Conservation (phyloP, 2,113 vertebrate genomes). For the Marmota monax region DNA sequence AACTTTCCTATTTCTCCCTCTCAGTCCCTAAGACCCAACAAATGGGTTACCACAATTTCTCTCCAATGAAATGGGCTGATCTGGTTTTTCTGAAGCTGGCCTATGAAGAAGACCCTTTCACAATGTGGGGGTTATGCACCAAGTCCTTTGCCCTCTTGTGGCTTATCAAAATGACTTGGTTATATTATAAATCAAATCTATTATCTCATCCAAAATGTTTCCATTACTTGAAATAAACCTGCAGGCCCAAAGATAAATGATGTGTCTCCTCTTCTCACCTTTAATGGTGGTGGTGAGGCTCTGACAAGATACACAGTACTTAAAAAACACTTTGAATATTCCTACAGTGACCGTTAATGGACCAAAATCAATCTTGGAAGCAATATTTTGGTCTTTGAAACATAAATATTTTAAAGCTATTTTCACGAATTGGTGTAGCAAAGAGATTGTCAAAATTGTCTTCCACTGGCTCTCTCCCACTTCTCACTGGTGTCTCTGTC, state of each 20-base stretch:
- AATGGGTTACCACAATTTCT: neutral
- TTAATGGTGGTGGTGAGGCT: neutral
- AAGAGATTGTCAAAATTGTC: neutral
- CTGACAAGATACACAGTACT: neutral
- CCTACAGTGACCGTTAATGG: conserved; percentile 38
- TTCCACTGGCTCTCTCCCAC: neutral
- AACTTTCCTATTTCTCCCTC: neutral
- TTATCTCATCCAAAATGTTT: conserved; percentile 22
- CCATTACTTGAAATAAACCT: neutral
- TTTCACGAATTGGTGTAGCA: conserved; percentile 13
- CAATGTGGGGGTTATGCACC: neutral
- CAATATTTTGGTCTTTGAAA: conserved; percentile 19
- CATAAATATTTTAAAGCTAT: conserved; percentile 50
- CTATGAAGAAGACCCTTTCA: neutral
- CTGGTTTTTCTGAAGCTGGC: neutral
- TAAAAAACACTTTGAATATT: conserved; percentile 21
- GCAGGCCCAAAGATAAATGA: neutral
- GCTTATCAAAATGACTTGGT: conserved; percentile 12
- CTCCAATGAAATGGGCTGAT: neutral
- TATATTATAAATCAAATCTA: neutral
- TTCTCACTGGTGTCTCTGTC: neutral
- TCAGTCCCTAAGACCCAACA: neutral
- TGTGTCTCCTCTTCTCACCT: neutral
- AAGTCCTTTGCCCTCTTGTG: neutral
- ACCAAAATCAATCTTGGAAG: conserved; percentile 36